A percentile compares a stretch with the other conserved stretches of the same genome.
Conservation (phyloP, 2,113 vertebrate genomes). For the Cyphomyrus discorhynchus region DNA sequence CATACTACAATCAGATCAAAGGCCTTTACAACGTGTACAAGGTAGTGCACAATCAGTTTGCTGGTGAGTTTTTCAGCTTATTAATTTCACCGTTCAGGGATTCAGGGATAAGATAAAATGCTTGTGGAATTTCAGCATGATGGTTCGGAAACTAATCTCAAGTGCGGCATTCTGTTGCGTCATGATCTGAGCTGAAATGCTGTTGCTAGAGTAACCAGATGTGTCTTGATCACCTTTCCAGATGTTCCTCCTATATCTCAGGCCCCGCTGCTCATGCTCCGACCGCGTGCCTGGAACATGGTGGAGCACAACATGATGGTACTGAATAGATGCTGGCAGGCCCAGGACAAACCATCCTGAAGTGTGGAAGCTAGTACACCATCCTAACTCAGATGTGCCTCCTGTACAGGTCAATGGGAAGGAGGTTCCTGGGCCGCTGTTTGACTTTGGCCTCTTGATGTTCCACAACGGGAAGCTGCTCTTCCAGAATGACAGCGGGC, state of each 20-base stretch:
- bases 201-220: not conserved
- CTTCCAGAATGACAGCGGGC: constrained; percentile 57
- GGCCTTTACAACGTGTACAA: constrained; percentile 61
- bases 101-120: not conserved
- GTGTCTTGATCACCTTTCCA: constrained; percentile 22
- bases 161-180: not conserved
- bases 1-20: constrained; percentile 65
- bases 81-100: not conserved
- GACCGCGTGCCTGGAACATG: constrained; percentile 71
- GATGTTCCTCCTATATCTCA: constrained; percentile 57
- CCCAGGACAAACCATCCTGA: not conserved
- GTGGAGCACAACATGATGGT: constrained; percentile 67
- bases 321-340: not conserved
- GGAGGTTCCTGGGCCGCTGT: constrained; percentile 63
- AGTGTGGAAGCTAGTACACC: not conserved
- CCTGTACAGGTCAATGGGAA: constrained; percentile 58
- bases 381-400: not conserved
- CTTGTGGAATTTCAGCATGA: not conserved
- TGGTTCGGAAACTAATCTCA: not conserved
- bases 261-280: constrained; percentile 67
- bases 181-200: not conserved
- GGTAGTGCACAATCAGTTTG: constrained; percentile 53
- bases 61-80: constrained; percentile 41
- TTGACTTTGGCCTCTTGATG: constrained; percentile 68
- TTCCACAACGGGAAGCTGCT: constrained; percentile 61